These are phyloP conservation scores for Apodemia mormo DNA, from an alignment of 2,888 invertebrate genomes.

Conservation along the genomic window DNA sequence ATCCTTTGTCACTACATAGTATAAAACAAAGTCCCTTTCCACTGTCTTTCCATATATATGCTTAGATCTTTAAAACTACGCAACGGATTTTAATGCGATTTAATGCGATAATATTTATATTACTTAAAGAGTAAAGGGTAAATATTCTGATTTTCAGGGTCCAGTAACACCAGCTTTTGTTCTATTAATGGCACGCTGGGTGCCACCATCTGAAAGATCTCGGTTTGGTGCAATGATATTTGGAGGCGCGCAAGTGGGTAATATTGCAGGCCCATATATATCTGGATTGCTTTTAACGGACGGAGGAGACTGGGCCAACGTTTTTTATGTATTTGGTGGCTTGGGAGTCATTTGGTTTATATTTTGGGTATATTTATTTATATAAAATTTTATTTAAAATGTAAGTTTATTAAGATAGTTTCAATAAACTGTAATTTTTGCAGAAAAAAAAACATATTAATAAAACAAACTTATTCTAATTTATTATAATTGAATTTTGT, in stretches of 20 bases:
- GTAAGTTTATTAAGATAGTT: too few species aligned
- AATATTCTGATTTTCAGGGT: constrained; percentile 64
- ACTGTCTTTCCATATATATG: too few species aligned
- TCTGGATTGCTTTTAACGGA: constrained; percentile 70
- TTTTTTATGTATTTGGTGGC: constrained; percentile 81
- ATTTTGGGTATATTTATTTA: constrained; percentile 61
- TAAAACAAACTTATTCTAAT: too few species aligned
- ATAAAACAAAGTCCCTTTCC: too few species aligned
- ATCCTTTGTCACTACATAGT: too few species aligned
- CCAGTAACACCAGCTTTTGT: constrained; percentile 84
- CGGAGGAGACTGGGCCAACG: constrained; percentile 78
- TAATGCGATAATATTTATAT: too few species aligned
- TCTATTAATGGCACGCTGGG: constrained; percentile 82
- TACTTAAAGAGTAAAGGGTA: not conserved
- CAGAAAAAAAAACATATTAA: too few species aligned
- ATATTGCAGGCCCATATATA: constrained; percentile 74
- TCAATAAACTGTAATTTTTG: too few species aligned
- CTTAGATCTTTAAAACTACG: too few species aligned
- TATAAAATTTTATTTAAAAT: too few species aligned
- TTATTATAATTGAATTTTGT: too few species aligned
- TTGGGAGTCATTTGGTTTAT: constrained; percentile 78
- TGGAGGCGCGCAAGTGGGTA: constrained; percentile 80
- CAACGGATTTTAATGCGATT: too few species aligned
- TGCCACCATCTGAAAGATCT: constrained; percentile 80
- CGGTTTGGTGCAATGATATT: constrained; percentile 82